phyloP scores from a whole-genome alignment of 2,888 invertebrate genomes.

The Cheilosia grossa region DNA sequence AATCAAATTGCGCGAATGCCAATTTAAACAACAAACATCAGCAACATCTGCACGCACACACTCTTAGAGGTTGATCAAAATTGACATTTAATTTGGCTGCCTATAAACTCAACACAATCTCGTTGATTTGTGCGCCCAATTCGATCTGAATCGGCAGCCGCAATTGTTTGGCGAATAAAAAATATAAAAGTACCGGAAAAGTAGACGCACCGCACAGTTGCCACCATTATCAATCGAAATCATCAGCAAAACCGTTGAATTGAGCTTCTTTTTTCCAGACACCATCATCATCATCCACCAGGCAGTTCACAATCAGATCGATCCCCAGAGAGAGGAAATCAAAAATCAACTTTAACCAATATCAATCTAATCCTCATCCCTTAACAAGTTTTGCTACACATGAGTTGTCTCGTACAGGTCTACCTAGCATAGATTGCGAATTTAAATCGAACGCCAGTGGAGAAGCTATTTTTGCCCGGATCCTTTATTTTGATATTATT shows the following conservation, averaged over 20 bases:
- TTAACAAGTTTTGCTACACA: conserved; percentile 12
- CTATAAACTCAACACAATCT: neutral
- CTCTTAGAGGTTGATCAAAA: conserved; percentile 17
- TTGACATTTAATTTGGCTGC: conserved; percentile 8
- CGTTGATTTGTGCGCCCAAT: neutral
- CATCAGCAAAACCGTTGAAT: conserved; percentile 17
- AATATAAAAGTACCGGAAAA: neutral
- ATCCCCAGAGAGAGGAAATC: conserved; percentile 17
- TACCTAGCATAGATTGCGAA: neutral
- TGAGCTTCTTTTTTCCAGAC: neutral
- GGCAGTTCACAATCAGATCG: conserved; percentile 9
- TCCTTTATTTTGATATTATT: conserved; percentile 64
- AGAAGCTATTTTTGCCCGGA: neutral
- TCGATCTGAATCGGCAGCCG: neutral
- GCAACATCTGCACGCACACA: neutral
- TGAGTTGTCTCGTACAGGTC: conserved; percentile 36
- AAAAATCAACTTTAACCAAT: conserved; percentile 41
- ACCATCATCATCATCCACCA: neutral
- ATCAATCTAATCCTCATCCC: conserved; percentile 51
- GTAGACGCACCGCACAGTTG: neutral
- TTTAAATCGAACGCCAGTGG: conserved; percentile 37
- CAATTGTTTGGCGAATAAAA: conserved; percentile 4
- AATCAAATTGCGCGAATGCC: no score
- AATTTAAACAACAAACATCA: neutral
- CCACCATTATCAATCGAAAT: conserved; percentile 9